These are phyloP conservation scores for Muricea muricata DNA, from an alignment of 92 coral and sea anemone species.

Conservation along the genomic window DNA sequence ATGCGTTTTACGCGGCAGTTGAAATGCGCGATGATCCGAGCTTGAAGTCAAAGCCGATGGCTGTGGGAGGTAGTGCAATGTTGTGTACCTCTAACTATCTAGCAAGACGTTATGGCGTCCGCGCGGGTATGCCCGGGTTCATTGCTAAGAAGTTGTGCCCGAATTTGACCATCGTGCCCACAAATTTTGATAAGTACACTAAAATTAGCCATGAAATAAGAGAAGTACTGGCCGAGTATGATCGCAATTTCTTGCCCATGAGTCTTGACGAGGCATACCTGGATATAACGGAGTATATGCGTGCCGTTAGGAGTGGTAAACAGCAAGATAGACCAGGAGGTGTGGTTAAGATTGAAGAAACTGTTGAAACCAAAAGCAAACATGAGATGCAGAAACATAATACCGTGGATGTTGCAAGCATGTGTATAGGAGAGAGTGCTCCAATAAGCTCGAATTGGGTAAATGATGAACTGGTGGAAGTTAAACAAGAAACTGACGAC, in stretches of 20 bases:
- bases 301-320: neutral
- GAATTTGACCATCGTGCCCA: conserved; percentile 80
- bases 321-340: neutral
- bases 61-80: conserved; percentile 91
- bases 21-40: conserved; percentile 89
- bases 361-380: neutral
- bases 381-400: neutral
- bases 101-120: conserved; percentile 92
- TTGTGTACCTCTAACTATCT: conserved; percentile 92
- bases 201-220: conserved; percentile 79
- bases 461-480: too few species aligned
- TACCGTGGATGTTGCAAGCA: too few species aligned
- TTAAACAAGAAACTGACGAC: neutral
- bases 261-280: conserved; percentile 96
- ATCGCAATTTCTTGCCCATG: conserved; percentile 80
- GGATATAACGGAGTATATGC: conserved; percentile 85
- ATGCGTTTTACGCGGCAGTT: conserved; percentile 97
- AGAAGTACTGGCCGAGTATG: conserved; percentile 81
- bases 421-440: too few species aligned
- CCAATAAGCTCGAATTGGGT: too few species aligned
- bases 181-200: conserved; percentile 80
- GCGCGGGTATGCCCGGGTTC: conserved; percentile 99
- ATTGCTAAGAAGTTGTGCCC: conserved; percentile 97
- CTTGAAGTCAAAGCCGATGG: conserved; percentile 93
- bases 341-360: neutral